phyloP scores from a whole-genome alignment of 2,888 invertebrate species.

The Ellobium chinense region DNA sequence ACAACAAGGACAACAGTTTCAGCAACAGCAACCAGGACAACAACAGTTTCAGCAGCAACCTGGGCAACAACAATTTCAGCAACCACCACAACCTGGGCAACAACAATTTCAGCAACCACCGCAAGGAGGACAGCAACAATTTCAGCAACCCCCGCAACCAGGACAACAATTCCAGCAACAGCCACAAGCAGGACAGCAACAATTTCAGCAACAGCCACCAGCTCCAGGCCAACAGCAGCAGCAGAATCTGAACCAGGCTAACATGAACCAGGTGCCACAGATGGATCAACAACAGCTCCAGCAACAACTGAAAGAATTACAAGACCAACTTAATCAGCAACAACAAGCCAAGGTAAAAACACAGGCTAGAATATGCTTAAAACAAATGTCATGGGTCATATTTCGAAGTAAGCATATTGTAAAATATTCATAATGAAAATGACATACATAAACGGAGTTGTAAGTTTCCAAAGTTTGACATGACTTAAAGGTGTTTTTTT shows the following conservation, averaged over 20 bases:
- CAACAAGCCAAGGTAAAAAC: no score
- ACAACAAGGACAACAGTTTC: conserved; percentile 7
- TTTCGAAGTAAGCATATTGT: no score
- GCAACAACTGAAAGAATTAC: conserved; percentile 18
- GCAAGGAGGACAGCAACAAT: not conserved
- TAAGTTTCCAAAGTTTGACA: no score
- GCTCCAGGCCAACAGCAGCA: not conserved
- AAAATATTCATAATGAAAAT: no score
- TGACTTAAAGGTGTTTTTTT: no score
- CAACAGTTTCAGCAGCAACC: not conserved
- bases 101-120: conserved; percentile 18
- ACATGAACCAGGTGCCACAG: not conserved
- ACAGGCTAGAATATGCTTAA: no score
- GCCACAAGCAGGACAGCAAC: not conserved
- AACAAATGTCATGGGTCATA: no score
- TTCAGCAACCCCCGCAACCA: not conserved
- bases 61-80: not conserved
- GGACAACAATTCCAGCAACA: not conserved
- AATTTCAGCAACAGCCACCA: not conserved
- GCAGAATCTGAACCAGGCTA: not conserved
- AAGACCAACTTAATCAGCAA: conserved; percentile 36
- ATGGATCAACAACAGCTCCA: not conserved
- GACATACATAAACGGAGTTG: no score
- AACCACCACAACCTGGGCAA: not conserved
- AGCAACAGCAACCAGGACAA: no score